Conservation (phyloP, 2,797 vertebrate species). For the Tamandua tetradactyla region DNA sequence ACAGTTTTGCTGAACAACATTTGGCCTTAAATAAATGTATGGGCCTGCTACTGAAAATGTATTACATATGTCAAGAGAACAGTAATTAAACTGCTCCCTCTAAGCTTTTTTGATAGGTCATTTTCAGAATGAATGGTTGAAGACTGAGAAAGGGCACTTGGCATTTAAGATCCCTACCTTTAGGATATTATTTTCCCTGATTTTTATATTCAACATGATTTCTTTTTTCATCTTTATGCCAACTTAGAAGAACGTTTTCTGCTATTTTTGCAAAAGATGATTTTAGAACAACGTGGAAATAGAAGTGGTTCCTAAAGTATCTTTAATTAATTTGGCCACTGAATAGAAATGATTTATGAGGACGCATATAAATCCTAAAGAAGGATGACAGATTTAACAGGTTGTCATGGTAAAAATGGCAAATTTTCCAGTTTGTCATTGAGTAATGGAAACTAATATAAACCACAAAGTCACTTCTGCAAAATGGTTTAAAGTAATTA, state of each 20-base stretch:
- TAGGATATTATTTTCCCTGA: conserved; percentile 80
- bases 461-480: neutral
- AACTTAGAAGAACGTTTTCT: conserved; percentile 59
- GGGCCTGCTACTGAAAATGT: conserved; percentile 81
- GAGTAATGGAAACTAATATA: conserved; percentile 53
- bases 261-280: conserved; percentile 67
- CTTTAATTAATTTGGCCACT: conserved; percentile 52
- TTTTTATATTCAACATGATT: conserved; percentile 73
- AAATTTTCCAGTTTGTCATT: conserved; percentile 64
- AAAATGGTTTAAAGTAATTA: conserved; percentile 65
- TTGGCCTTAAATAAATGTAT: conserved; percentile 83
- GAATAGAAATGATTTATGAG: conserved; percentile 52
- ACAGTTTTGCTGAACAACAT: conserved; percentile 81
- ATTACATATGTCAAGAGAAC: conserved; percentile 82
- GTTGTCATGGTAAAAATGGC: conserved; percentile 56
- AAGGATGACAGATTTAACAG: conserved; percentile 27
- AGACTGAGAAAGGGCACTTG: conserved; percentile 77
- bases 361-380: neutral
- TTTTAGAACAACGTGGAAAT: neutral
- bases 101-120: conserved; percentile 81
- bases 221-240: conserved; percentile 45
- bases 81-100: conserved; percentile 85
- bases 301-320: conserved; percentile 17
- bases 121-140: conserved; percentile 85
- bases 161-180: conserved; percentile 82